Conservation (phyloP, 2,888 invertebrate species). For the Diarsia mendica region DNA sequence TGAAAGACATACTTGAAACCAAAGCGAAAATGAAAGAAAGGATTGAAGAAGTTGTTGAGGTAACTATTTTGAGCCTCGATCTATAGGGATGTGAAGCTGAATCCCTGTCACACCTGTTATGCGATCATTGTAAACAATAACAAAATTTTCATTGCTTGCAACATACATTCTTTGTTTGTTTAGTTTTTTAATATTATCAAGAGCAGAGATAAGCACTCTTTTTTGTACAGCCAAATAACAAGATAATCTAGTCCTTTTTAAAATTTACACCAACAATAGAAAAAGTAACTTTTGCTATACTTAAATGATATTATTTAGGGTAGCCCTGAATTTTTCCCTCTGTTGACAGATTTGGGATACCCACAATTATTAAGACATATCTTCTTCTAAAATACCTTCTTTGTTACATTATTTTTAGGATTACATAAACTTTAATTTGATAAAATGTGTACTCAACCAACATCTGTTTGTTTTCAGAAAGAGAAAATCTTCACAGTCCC, state of each 20-base stretch:
- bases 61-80: slow-evolving; percentile 66
- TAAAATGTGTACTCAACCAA: slow-evolving; percentile 26
- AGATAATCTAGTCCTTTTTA: too few species aligned
- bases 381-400: background rate
- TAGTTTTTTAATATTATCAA: background rate
- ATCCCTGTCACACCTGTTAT: background rate
- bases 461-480: slow-evolving; percentile 84
- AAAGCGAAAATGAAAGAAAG: slow-evolving; percentile 93
- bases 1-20: slow-evolving; percentile 93
- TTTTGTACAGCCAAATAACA: too few species aligned
- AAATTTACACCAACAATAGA: too few species aligned
- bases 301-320: too few species aligned
- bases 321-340: too few species aligned
- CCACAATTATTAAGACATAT: slow-evolving; percentile 17
- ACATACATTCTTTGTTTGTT: background rate
- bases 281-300: too few species aligned
- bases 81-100: background rate
- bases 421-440: background rate
- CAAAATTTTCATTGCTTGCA: background rate
- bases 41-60: slow-evolving; percentile 94
- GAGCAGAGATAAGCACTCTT: background rate
- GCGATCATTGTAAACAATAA: background rate
- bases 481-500: slow-evolving; percentile 98
- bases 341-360: slow-evolving; percentile 5
- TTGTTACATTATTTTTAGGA: background rate